Percentiles rank a stretch among this genome's conserved stretches.
These are phyloP conservation scores for Dysmachus trigonus DNA, from an alignment of 2,888 invertebrate genomes.

Conservation along the genomic window DNA sequence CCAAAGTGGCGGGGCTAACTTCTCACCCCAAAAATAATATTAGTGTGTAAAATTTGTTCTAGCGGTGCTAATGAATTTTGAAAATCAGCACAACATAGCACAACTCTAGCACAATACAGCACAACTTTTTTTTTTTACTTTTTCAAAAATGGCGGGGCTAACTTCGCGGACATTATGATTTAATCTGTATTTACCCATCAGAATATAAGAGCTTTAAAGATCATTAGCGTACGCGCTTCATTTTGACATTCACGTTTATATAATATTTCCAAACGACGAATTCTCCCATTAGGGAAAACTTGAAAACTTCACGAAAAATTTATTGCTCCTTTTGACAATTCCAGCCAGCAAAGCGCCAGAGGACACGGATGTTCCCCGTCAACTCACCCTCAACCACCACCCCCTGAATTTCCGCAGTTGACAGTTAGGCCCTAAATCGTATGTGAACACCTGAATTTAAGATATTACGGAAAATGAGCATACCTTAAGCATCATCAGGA, in stretches of 20 bases:
- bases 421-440: not conserved
- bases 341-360: not conserved
- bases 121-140: too few species aligned
- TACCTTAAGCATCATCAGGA: slow-evolving; percentile 5
- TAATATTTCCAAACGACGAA: slow-evolving; percentile 11
- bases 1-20: too few species aligned
- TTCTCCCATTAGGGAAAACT: slow-evolving; percentile 4
- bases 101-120: too few species aligned
- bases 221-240: slow-evolving; percentile 15
- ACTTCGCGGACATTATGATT: not conserved
- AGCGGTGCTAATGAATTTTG: too few species aligned
- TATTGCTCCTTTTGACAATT: slow-evolving; percentile 20
- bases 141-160: too few species aligned
- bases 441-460: not conserved
- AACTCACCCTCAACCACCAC: not conserved
- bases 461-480: slow-evolving; percentile 19
- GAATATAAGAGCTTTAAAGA: not conserved
- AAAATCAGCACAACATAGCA: too few species aligned
- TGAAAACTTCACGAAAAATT: not conserved
- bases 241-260: slow-evolving; percentile 8
- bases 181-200: not conserved
- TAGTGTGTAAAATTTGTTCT: too few species aligned
- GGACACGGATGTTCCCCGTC: not conserved
- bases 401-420: not conserved
- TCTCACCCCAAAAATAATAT: too few species aligned